Percentiles rank a stretch among this genome's conserved stretches.
These are phyloP conservation scores for Drosophila silvestris DNA, from an alignment of 2,888 invertebrate species.

Conservation along the genomic window DNA sequence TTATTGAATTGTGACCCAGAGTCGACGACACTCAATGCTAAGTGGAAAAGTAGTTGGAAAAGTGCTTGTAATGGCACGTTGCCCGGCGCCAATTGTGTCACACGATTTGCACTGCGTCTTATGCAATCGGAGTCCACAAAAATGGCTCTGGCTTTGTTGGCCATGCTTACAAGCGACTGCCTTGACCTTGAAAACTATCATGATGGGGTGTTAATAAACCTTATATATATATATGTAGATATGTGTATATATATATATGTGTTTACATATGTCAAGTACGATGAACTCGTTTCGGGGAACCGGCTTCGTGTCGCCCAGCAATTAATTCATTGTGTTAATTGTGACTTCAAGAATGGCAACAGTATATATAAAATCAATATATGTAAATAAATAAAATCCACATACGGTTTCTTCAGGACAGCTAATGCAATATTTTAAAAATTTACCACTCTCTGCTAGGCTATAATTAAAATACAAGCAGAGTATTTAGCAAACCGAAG, in stretches of 20 bases:
- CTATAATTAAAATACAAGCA: background rate
- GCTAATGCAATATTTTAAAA: background rate
- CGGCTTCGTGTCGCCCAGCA: background rate
- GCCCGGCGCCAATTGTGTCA: constrained; percentile 13
- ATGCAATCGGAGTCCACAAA: constrained; percentile 24
- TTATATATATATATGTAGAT: background rate
- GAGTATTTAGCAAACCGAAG: background rate
- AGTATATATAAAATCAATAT: background rate
- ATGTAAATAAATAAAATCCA: background rate
- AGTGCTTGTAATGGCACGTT: constrained; percentile 25
- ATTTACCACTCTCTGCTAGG: background rate
- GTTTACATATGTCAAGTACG: constrained; percentile 11
- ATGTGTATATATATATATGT: background rate
- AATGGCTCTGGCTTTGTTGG: constrained; percentile 30
- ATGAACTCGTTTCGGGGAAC: background rate
- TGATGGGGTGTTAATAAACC: constrained; percentile 34
- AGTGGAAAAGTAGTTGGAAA: constrained; percentile 19
- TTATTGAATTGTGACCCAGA: constrained; percentile 35
- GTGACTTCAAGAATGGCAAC: background rate
- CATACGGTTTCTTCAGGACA: background rate
- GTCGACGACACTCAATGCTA: constrained; percentile 31
- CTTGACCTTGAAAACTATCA: constrained; percentile 56
- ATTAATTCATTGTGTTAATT: background rate
- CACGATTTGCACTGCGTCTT: constrained; percentile 14
- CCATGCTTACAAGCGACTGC: constrained; percentile 6